Percentiles rank a stretch among this genome's conserved stretches.
These are phyloP conservation scores for Ceratoteleas bidentatus DNA, from an alignment of 1,140 invertebrate genomes.

Conservation along the genomic window DNA sequence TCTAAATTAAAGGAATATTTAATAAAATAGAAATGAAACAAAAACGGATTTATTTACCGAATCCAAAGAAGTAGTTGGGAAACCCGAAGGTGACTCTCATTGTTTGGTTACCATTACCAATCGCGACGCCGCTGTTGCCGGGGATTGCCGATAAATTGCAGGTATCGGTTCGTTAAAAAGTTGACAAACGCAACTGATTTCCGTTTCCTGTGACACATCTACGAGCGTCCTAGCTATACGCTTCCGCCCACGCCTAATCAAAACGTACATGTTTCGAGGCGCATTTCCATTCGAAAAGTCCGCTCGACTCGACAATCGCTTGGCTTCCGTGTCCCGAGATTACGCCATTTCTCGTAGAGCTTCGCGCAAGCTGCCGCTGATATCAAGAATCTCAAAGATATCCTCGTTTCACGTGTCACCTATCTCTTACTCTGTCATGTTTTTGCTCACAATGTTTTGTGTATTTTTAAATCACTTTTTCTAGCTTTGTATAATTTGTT, in stretches of 20 bases:
- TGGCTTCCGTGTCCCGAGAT: slow-evolving; percentile 46
- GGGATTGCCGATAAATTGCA: slow-evolving; percentile 10
- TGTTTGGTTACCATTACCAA: not conserved
- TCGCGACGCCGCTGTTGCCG: not conserved
- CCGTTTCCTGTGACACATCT: slow-evolving; percentile 68
- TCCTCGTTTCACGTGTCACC: not conserved
- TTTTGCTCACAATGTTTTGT: too few species aligned
- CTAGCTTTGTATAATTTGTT: too few species aligned
- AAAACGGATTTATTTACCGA: not conserved
- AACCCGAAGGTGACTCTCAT: not conserved
- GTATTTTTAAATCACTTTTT: too few species aligned
- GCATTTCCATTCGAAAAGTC: slow-evolving; percentile 50
- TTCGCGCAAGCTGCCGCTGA: slow-evolving; percentile 34
- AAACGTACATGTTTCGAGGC: slow-evolving; percentile 51
- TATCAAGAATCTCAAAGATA: slow-evolving; percentile 26
- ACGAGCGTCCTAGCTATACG: slow-evolving; percentile 48
- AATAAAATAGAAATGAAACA: too few species aligned
- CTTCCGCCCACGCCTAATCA: slow-evolving; percentile 61
- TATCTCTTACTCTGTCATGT: too few species aligned
- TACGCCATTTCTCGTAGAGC: slow-evolving; percentile 45
- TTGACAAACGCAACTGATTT: slow-evolving; percentile 57
- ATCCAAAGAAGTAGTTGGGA: not conserved
- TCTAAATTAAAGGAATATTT: too few species aligned
- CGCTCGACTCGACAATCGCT: slow-evolving; percentile 35
- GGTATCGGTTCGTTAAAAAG: slow-evolving; percentile 32